These are phyloP conservation scores for Ormyrus pomaceus DNA, from an alignment of 2,888 invertebrate genomes.

Conservation along the genomic window DNA sequence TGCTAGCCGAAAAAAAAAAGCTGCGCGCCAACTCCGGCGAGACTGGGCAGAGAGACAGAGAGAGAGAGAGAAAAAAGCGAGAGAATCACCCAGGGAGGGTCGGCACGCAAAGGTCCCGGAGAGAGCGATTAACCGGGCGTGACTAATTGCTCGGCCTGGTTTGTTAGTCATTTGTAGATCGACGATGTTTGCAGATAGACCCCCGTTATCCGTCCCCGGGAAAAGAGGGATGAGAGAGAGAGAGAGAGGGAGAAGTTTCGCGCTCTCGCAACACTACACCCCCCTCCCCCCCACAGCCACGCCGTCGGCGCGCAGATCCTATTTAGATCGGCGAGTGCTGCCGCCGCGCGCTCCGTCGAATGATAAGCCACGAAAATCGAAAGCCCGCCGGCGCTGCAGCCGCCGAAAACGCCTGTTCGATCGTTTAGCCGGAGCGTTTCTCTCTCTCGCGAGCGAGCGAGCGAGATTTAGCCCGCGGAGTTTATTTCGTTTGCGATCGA, in stretches of 20 bases:
- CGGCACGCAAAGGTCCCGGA: background rate
- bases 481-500: no score
- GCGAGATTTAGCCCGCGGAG: no score
- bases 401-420: no score
- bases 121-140: constrained; percentile 35
- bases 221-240: no score
- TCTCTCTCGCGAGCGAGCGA: no score
- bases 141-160: constrained; percentile 44
- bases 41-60: background rate
- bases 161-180: constrained; percentile 49
- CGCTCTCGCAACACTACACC: no score
- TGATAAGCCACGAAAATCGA: constrained; percentile 48
- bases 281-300: no score
- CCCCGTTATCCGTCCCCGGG: background rate
- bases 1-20: no score
- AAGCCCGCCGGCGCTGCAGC: background rate
- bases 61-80: background rate
- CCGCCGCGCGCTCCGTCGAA: background rate
- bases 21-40: background rate
- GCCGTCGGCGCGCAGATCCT: constrained; percentile 2
- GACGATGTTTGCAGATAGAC: constrained; percentile 41
- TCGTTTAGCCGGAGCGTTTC: no score
- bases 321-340: constrained; percentile 31
- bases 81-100: background rate
- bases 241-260: no score